These are phyloP conservation scores for Peromyscus attwateri DNA, from an alignment of 2,797 vertebrate genomes.

Conservation along the genomic window DNA sequence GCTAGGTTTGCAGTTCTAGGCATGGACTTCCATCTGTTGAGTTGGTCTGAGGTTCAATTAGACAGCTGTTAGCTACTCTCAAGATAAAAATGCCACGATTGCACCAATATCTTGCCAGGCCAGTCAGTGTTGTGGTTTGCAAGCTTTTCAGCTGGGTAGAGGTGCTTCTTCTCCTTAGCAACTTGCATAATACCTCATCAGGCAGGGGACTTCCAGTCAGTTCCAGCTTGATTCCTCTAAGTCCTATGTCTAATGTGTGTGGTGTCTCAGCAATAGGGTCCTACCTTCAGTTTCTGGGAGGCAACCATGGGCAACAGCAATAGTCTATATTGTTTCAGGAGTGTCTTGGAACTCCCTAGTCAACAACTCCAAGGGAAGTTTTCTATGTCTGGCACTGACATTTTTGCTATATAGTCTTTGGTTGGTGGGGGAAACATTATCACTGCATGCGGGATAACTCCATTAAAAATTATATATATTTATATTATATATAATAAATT, in stretches of 20 bases:
- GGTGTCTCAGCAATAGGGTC: background rate
- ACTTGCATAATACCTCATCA: background rate
- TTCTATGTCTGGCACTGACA: background rate
- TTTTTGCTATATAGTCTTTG: background rate
- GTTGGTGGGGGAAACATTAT: background rate
- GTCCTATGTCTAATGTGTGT: background rate
- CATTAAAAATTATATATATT: background rate
- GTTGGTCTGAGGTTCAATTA: background rate
- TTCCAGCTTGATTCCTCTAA: background rate
- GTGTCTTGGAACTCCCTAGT: background rate
- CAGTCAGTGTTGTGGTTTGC: background rate
- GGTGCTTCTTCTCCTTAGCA: background rate
- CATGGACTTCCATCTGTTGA: background rate
- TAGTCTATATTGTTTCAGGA: background rate
- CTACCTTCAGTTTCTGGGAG: background rate
- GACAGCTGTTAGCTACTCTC: background rate
- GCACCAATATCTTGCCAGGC: background rate
- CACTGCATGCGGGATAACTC: background rate
- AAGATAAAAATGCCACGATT: background rate
- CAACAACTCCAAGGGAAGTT: background rate
- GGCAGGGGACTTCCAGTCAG: background rate
- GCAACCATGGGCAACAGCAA: background rate
- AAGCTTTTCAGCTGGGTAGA: background rate
- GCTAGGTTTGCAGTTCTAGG: background rate
- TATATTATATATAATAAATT: background rate